A percentile compares a stretch with the other conserved stretches of the same genome.
Evolutionary conservation across 2,797 vertebrate species (phyloP).

Genomic region (Ctenochaetus hawaiiensis): DNA sequence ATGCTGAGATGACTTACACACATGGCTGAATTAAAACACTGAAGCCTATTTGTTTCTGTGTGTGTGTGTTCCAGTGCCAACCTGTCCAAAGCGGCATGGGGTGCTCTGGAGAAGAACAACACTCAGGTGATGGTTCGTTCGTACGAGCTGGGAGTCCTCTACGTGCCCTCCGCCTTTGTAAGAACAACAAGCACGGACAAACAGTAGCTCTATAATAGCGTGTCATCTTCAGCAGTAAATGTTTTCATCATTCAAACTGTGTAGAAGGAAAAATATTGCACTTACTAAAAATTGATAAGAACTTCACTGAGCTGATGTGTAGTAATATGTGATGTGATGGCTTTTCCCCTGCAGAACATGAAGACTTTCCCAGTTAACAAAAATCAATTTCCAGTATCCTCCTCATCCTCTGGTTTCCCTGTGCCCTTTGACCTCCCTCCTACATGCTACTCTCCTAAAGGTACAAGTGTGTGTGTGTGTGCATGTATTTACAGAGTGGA

Average conservation of each 20-base stretch:
- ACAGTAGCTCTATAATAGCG: background rate
- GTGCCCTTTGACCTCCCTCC: conserved; percentile 89
- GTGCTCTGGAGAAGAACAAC: conserved; percentile 93
- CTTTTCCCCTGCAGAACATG: conserved; percentile 77
- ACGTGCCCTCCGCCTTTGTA: conserved; percentile 93
- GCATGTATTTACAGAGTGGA: background rate
- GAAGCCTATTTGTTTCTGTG: background rate
- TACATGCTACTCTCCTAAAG: conserved; percentile 80
- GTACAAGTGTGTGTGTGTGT: conserved; percentile 57
- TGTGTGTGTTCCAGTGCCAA: conserved; percentile 87
- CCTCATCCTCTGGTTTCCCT: conserved; percentile 78
- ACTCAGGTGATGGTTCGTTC: conserved; percentile 96
- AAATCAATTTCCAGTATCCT: conserved; percentile 80
- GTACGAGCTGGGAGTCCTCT: conserved; percentile 97
- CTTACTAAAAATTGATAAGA: background rate
- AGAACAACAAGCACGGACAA: conserved; percentile 75
- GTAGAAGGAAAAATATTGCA: background rate
- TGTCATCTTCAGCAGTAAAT: background rate
- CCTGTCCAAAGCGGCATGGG: conserved; percentile 98
- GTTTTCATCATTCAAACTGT: background rate
- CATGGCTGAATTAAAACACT: background rate
- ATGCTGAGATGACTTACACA: background rate
- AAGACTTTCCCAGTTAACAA: conserved; percentile 82
- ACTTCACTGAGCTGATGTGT: background rate
- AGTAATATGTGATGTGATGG: background rate